Conservation (phyloP, 2,113 vertebrate genomes). For the Ceuthmochares aereus region DNA sequence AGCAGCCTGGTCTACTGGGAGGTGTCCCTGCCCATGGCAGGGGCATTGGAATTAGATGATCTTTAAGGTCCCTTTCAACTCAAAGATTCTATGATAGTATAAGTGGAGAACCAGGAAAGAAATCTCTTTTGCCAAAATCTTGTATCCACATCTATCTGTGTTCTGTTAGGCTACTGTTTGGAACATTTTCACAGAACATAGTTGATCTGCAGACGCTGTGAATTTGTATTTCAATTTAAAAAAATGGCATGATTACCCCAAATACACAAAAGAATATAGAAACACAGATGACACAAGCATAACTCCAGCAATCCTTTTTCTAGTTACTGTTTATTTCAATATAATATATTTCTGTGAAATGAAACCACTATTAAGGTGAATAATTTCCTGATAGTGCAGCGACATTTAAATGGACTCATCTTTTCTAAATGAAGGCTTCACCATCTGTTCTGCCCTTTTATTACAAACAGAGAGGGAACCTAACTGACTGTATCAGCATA, state of each 20-base stretch:
- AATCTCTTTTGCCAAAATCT: not conserved
- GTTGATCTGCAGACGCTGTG: not conserved
- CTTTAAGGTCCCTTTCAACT: too few relatives aligned
- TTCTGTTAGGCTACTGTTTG: not conserved
- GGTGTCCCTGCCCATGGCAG: too few relatives aligned
- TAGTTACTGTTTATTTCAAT: not conserved
- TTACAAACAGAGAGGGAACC: slow-evolving; percentile 3
- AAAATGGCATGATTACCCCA: not conserved
- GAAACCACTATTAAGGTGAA: not conserved
- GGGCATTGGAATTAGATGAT: too few relatives aligned
- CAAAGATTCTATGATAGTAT: too few relatives aligned
- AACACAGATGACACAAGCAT: not conserved
- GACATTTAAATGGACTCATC: slow-evolving; percentile 46
- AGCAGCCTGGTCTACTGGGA: too few relatives aligned
- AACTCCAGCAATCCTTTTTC: not conserved
- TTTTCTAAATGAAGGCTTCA: slow-evolving; percentile 44
- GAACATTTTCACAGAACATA: not conserved
- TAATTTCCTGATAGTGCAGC: slow-evolving; percentile 18
- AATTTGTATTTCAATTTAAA: not conserved
- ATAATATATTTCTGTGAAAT: not conserved
- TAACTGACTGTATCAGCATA: slow-evolving; percentile 19
- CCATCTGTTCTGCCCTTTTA: slow-evolving; percentile 61
- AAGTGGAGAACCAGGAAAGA: not conserved
- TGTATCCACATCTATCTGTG: not conserved
- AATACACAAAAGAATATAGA: not conserved